Base-by-base conservation (phyloP, 2,113 vertebrate species). In the Anoplopoma fimbria region DNA sequence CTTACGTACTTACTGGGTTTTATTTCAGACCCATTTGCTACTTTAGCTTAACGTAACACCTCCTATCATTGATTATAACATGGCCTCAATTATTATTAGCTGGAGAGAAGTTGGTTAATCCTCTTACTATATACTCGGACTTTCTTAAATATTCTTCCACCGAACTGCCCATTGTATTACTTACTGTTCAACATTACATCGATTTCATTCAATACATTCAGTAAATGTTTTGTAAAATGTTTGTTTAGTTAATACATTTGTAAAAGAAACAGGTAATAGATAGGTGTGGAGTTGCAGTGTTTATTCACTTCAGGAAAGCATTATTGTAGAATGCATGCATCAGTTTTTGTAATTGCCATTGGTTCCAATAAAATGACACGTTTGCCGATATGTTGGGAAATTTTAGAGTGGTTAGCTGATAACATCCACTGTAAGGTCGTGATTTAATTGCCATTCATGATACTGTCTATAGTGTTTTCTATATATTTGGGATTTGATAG, bases 11-110 rank as follows among this genome's bases (percentile, higher is more conserved):
- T 42, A 60, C 38, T 64, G 13, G 64, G 40, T 75, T 82, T 81
- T 81, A 51, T 65, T 70, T 87, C 36, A 79, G 42, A 70, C 12
- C 34, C 53, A 75, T 77, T 51, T 75, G 47, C 58, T 77, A 63
- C 64, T 81, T 57, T 67, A 78, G 38, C 9, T 74, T 78, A 38
- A 69, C 47, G 78, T 76, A 79, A 65, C 53, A 67, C 36, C 67
- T 83, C 53, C 72, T 69, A 62, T 88, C 71, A 81, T 79, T 82
- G 85, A 86, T 74, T 81, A 69, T 67, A 63, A 55, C 55, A 49
- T 74, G 74, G 53, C 75, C 78, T 83, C 88, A 91, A 90, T 90
- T 90, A 91, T 81, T 78, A 79, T 81, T 63, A 68, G 79, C 88
- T 80, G 19, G 60, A 69, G 67, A 81, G 69, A 74, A 64, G 42